Evolutionary conservation across 2,888 invertebrate species (phyloP), one percentile per base, ranked within the genome.

Genomic region (Phlogophora meticulosa): DNA sequence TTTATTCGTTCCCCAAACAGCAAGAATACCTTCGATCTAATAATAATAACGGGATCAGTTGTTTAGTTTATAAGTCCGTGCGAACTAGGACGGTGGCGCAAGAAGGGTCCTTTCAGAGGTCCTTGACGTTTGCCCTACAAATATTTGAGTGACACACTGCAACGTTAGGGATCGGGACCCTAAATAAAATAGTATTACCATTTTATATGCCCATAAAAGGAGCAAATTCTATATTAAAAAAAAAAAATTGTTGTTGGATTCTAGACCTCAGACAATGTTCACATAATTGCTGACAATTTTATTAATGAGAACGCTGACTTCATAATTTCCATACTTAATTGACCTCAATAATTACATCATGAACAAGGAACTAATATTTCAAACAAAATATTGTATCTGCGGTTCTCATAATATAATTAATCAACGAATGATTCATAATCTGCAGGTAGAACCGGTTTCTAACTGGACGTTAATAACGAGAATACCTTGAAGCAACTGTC

Each of bases 111-210:
- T 82, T 83, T 82, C 80, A 76, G 59, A 78, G 78, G 80, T 82
- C 85, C 87, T 86, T 85, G 85, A 82, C 86, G 81, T 82, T 84
- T 84, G 81, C 75, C 81, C 84, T 80, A 84, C 90, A 88, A 89
- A 89, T 90, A 90, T 90, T 90, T 88, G 81, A 85, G 81, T 80
- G 84, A 82, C 82, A 86, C 85, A 81, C 45, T 49, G 65, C 62
- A 56, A 52, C 49, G 28, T 55, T 24, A 20, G 52, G 53, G 78
- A 76, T 63, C 64, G 61, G 58, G 78, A 46, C 53, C 45, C 20
- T 34, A 34, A 34, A 43, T n/a, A 20, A 34, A 62, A 56, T 62
- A 60, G 15, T 58, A 17, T 43, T 45, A 46, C 24, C 43, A 22
- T 55, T 40, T 40, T 13, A n/a, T 10, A 20, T 46, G 1, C 40